phyloP scores from a whole-genome alignment of 2,113 vertebrate genomes.

The Herpailurus yagouaroundi region DNA sequence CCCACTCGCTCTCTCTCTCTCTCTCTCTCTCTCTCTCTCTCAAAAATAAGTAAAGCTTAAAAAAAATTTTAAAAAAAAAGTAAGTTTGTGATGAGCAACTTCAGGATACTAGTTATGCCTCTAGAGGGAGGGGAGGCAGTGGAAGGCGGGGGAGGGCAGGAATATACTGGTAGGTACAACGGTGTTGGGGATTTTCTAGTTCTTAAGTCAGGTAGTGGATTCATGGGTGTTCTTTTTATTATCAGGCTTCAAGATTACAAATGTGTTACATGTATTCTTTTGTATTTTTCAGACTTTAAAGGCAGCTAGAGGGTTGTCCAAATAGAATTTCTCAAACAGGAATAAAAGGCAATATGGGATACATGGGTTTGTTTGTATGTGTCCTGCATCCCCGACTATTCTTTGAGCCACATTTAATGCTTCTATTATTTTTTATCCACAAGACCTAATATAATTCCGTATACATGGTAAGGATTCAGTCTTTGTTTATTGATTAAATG shows the following conservation, averaged over 20 bases:
- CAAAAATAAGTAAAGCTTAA: too few relatives aligned
- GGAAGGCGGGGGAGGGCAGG: background rate
- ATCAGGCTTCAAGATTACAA: background rate
- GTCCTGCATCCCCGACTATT: background rate
- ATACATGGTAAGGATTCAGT: background rate
- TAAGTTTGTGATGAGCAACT: background rate
- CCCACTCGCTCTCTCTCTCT: too few relatives aligned
- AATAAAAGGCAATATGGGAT: background rate
- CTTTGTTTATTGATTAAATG: background rate
- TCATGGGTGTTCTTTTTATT: background rate
- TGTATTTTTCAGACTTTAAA: background rate
- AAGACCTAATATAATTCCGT: background rate
- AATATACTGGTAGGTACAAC: rapidly evolving
- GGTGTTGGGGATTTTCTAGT: rapidly evolving
- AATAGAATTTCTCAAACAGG: background rate
- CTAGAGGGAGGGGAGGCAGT: background rate
- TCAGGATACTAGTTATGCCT: background rate
- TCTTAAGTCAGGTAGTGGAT: too few relatives aligned
- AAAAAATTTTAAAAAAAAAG: background rate
- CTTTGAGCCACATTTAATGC: background rate
- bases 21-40: too few relatives aligned
- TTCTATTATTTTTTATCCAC: background rate
- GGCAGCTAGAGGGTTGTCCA: background rate
- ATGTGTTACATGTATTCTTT: background rate
- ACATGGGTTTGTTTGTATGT: background rate